Evolutionary conservation across 2,797 vertebrate species (phyloP), one percentile per base, ranked within the genome.

Genomic region (Danio jaintianensis): DNA sequence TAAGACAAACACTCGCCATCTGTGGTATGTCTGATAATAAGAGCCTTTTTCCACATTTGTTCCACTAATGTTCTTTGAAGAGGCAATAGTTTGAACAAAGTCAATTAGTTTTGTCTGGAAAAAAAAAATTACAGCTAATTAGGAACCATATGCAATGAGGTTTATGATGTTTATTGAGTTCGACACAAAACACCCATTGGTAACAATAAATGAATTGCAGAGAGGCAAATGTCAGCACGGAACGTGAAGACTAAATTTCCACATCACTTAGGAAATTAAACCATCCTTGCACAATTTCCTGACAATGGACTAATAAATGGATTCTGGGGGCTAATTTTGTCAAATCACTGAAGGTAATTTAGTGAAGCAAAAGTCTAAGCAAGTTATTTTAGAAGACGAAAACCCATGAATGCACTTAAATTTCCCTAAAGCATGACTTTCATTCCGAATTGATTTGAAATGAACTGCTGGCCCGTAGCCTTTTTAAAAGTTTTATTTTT

Each of bases 1-100:
- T 43, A 64, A 64, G 69, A 79, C 79, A 72, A 79, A 79, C 68
- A 79, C 59, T 63, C 68, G 47, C 78, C 78, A 79, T 79, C 78
- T 79, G 78, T 63, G 69, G 48, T 55, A 47, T 72, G 68, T 72
- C 58, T 79, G 58, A 79, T 63, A 72, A 64, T 64, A 55, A 45
- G 40, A 64, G 68, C 22, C 29, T 63, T 52, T 79, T 53, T 79
- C 9, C 18, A 52, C 58, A 52, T 72, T 79, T 72, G 68, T 64
- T 79, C 59, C 40, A 64, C 78, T 79, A 73, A 79, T 79, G 58
- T 64, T 71, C 68, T 71, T 58, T n/a, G 61, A 64, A 64, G 47
- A 76, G 15, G 69, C 47, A 55, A 56, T 72, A 71, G 68, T 72
- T 79, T 79, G 59, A 72, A 63, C 48, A 72, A 63, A 55, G 48